Percentiles rank a stretch among this genome's conserved stretches.
Conservation (phyloP, 2,888 invertebrate genomes). For the Lasioglossum zephyrum region DNA sequence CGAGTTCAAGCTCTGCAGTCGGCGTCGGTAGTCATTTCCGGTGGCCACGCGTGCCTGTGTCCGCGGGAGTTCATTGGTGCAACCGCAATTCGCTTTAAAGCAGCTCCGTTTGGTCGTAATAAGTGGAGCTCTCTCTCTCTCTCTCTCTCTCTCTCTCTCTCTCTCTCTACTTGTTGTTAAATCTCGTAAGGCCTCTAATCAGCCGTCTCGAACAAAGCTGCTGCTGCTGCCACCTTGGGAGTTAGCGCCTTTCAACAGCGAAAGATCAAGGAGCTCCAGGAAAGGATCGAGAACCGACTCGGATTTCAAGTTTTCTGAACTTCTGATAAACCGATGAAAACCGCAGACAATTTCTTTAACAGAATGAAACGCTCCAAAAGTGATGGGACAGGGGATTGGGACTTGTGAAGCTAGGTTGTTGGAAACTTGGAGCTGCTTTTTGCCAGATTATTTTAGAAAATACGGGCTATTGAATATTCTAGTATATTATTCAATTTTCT, state of each 20-base stretch:
- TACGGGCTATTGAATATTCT: too few species aligned
- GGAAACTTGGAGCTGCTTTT: too few species aligned
- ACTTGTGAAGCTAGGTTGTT: too few species aligned
- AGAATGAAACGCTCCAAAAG: not conserved
- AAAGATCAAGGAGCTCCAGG: slow-evolving; percentile 10
- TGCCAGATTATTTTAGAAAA: too few species aligned
- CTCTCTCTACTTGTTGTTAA: not conserved
- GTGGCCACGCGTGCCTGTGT: not conserved
- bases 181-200: slow-evolving; percentile 25
- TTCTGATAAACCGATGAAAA: not conserved
- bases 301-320: not conserved
- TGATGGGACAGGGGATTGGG: too few species aligned
- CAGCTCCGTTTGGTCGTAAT: not conserved
- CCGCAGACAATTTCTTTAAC: not conserved
- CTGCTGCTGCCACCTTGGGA: not conserved
- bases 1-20: not conserved
- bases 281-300: not conserved
- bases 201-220: not conserved
- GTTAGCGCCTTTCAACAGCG: not conserved
- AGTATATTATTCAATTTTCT: too few species aligned
- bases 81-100: not conserved
- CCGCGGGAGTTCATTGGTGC: not conserved
- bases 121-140: not conserved
- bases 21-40: not conserved
- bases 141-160: too few species aligned